phyloP scores from a whole-genome alignment of 1,140 invertebrate species.

The Eciton burchellii region DNA sequence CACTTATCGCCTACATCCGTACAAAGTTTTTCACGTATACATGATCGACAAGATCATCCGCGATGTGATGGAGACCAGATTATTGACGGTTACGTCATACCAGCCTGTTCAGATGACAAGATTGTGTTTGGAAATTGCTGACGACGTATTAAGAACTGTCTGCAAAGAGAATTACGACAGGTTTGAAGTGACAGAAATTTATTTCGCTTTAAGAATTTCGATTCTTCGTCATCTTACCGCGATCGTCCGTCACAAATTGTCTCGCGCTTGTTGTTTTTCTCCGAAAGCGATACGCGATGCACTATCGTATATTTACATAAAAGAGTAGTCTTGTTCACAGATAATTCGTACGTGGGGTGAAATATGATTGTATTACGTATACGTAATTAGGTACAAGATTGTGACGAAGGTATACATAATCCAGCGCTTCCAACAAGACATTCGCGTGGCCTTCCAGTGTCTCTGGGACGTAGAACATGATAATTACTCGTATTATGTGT shows the following conservation, averaged over 20 bases:
- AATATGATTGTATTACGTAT: background rate
- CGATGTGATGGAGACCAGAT: constrained; percentile 58
- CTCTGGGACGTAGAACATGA: constrained; percentile 73
- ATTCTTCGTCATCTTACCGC: background rate
- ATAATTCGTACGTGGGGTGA: no score
- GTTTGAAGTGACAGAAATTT: constrained; percentile 62
- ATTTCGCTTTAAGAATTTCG: constrained; percentile 43
- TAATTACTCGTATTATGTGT: constrained; percentile 77
- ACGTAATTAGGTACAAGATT: constrained; percentile 68
- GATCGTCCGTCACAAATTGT: background rate
- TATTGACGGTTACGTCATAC: constrained; percentile 58
- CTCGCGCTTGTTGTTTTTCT: no score
- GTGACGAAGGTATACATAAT: constrained; percentile 72
- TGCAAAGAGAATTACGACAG: constrained; percentile 71
- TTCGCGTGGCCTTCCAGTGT: constrained; percentile 67
- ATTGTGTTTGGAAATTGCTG: constrained; percentile 65
- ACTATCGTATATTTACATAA: constrained; percentile 5
- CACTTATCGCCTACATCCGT: constrained; percentile 70
- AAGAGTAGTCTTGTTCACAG: no score
- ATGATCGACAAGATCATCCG: constrained; percentile 62
- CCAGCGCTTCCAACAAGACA: constrained; percentile 71
- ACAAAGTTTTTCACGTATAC: constrained; percentile 46
- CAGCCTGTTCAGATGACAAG: constrained; percentile 50
- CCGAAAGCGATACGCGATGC: no score
- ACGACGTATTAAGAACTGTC: constrained; percentile 64